Conservation (phyloP, 2,888 invertebrate genomes). For the Erynnis tages region DNA sequence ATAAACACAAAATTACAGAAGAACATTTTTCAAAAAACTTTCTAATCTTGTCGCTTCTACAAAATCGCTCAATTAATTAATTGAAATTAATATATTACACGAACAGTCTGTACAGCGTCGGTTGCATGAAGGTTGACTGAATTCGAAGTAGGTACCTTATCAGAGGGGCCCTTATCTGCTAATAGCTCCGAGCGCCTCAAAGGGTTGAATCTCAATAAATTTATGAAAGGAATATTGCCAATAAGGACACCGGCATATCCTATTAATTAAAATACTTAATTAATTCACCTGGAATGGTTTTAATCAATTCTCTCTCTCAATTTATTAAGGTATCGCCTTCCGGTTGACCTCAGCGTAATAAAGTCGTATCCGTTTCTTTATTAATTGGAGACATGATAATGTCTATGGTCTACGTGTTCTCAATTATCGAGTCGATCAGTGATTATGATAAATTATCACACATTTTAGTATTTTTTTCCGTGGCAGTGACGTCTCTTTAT, state of each 20-base stretch:
- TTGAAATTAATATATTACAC: not conserved
- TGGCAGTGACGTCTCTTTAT: no score
- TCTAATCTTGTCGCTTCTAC: no score
- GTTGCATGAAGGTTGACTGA: conserved; percentile 11
- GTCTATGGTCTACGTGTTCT: not conserved
- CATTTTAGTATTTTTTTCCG: no score
- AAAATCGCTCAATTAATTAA: no score
- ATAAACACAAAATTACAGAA: no score
- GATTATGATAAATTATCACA: no score
- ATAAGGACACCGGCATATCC: conserved; percentile 77
- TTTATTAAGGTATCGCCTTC: conserved; percentile 71
- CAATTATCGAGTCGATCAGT: not conserved
- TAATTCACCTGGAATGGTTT: conserved; percentile 81
- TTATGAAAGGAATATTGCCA: conserved; percentile 81
- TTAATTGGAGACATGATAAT: conserved; percentile 27
- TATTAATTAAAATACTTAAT: conserved; percentile 82
- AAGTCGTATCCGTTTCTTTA: conserved; percentile 34
- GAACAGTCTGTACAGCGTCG: not conserved
- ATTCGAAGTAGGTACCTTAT: conserved; percentile 18
- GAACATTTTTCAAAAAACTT: no score
- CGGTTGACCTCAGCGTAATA: conserved; percentile 44
- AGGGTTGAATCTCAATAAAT: conserved; percentile 79
- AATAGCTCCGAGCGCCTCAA: conserved; percentile 59
- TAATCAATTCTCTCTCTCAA: conserved; percentile 77
- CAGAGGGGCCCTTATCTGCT: conserved; percentile 55